Conservation (phyloP, 2,113 vertebrate species). For the Dolichotis patagonum region DNA sequence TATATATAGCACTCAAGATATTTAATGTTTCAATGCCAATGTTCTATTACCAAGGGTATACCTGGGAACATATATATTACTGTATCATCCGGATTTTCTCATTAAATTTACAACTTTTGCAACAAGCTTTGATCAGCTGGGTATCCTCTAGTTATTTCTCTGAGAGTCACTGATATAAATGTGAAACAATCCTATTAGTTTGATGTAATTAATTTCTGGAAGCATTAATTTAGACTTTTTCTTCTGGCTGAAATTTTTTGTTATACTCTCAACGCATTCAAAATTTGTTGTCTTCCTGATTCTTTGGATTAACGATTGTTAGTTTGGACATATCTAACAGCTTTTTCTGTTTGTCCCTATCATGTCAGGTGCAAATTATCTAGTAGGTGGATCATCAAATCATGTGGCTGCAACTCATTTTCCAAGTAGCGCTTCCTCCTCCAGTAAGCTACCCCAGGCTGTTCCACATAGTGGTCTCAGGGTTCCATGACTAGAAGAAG, state of each 20-base stretch:
- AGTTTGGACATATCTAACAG: neutral
- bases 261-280: neutral
- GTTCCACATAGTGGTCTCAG: neutral
- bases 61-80: neutral
- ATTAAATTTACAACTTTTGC: neutral
- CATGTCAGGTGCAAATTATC: neutral
- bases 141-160: neutral
- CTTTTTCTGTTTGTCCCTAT: neutral
- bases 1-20: neutral
- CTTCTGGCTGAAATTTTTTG: neutral
- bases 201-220: neutral
- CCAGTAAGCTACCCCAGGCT: neutral
- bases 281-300: neutral
- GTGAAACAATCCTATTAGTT: neutral
- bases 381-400: neutral
- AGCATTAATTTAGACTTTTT: neutral
- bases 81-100: neutral
- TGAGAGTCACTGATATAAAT: neutral
- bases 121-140: neutral
- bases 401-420: neutral
- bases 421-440: neutral
- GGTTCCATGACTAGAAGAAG: neutral
- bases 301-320: neutral
- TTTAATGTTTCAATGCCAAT: neutral
- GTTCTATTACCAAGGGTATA: too few species aligned